Conservation (phyloP, 2,797 vertebrate genomes). For the Catamblyrhynchus diadema region DNA sequence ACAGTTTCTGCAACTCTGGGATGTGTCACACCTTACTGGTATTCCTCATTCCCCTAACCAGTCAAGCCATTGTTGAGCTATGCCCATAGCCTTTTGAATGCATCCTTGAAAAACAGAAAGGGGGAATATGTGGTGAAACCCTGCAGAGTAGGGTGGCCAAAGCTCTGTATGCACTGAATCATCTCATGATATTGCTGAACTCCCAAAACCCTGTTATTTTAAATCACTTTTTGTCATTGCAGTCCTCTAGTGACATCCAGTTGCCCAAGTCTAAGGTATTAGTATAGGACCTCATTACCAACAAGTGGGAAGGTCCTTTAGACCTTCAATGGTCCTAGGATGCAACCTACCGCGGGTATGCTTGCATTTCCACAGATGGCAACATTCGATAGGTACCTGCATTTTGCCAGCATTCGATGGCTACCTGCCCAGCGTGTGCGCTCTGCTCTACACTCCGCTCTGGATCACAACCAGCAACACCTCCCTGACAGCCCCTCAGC, state of each 20-base stretch:
- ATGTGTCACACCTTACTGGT: too few relatives aligned
- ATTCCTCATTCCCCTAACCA: too few relatives aligned
- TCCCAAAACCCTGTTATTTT: background rate
- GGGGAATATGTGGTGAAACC: background rate
- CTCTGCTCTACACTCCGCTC: background rate
- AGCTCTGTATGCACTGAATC: background rate
- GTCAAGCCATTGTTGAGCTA: too few relatives aligned
- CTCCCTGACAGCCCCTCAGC: too few relatives aligned
- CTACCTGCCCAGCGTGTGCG: background rate
- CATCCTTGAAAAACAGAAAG: background rate
- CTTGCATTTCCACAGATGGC: background rate
- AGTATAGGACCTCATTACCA: background rate
- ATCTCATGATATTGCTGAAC: background rate
- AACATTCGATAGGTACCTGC: too few relatives aligned
- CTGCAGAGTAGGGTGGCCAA: background rate
- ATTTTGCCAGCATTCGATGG: background rate
- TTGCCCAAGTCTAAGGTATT: background rate
- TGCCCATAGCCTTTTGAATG: background rate
- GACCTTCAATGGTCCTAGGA: background rate
- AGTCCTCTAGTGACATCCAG: background rate
- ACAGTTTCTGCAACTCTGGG: too few relatives aligned
- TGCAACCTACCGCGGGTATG: too few relatives aligned
- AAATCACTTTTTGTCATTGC: background rate
- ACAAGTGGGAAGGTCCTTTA: background rate
- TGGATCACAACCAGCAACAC: too few relatives aligned